Conservation (phyloP, 2,797 vertebrate genomes). For the Cheirogaleus major region DNA sequence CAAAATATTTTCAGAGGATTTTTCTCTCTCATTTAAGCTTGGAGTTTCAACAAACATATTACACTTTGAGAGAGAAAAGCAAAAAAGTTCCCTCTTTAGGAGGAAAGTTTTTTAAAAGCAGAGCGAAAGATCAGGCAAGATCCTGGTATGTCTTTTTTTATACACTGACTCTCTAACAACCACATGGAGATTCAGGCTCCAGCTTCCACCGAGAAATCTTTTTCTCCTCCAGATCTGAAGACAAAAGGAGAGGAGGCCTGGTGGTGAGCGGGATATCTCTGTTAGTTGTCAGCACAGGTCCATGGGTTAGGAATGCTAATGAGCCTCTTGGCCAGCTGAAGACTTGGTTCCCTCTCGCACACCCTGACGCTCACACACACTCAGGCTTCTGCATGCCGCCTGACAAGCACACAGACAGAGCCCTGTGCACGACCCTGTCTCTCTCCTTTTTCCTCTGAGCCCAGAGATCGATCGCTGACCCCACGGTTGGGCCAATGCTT, state of each 20-base stretch:
- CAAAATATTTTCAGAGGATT: conserved; percentile 48
- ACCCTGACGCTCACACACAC: conserved; percentile 56
- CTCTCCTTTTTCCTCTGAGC: conserved; percentile 84
- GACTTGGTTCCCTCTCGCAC: conserved; percentile 65
- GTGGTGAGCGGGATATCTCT: conserved; percentile 95
- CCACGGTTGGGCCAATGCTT: conserved; percentile 90
- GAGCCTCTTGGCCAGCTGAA: conserved; percentile 83
- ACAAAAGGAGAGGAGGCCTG: conserved; percentile 90
- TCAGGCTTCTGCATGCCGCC: conserved; percentile 31
- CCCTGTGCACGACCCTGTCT: conserved; percentile 69
- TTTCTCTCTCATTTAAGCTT: conserved; percentile 24
- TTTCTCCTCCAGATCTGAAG: conserved; percentile 88
- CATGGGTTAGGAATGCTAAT: conserved; percentile 96
- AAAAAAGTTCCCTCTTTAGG: conserved; percentile 46
- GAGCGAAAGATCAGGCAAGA: conserved; percentile 35
- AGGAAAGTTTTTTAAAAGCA: conserved; percentile 63
- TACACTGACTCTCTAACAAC: conserved; percentile 48
- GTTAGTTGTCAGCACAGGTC: conserved; percentile 96
- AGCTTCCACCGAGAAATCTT: conserved; percentile 86
- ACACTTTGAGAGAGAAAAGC: conserved; percentile 23
- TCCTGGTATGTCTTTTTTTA: conserved; percentile 2
- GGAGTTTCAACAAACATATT: conserved; percentile 40
- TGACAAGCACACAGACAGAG: conserved; percentile 57
- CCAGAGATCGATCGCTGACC: conserved; percentile 91
- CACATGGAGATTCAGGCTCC: conserved; percentile 85